A percentile compares a stretch with the other conserved stretches of the same genome.
Conservation (phyloP, 2,113 vertebrate species). For the Rhinoptilus africanus region DNA sequence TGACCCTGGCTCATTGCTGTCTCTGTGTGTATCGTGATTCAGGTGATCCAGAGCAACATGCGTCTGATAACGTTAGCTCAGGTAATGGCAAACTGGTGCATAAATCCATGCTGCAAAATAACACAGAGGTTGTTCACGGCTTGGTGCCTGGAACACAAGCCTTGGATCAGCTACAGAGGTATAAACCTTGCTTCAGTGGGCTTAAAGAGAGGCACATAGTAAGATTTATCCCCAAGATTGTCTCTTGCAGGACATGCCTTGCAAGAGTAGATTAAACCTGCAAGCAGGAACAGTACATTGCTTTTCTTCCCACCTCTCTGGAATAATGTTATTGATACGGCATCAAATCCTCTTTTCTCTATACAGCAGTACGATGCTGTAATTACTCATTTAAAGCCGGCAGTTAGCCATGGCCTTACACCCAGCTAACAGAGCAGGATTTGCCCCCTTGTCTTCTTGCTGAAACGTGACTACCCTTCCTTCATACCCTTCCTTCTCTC, state of each 20-base stretch:
- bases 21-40: rapidly evolving
- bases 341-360: neutral
- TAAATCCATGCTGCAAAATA: neutral
- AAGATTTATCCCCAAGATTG: neutral
- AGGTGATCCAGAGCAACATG: neutral
- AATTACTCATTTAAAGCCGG: neutral
- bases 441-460: neutral
- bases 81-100: neutral
- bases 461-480: slow-evolving; percentile 46
- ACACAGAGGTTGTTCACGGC: neutral
- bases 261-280: neutral
- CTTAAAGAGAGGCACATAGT: neutral
- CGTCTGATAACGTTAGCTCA: neutral
- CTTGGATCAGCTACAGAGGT: neutral
- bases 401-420: neutral
- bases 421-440: neutral
- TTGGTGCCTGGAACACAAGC: neutral
- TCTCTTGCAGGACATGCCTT: neutral
- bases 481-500: slow-evolving; percentile 52
- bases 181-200: neutral
- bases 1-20: neutral
- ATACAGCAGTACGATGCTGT: neutral
- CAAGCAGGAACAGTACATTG: neutral
- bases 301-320: neutral
- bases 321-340: neutral